phyloP scores from a whole-genome alignment of 2,888 invertebrate species.

The Cephalotes varians region DNA sequence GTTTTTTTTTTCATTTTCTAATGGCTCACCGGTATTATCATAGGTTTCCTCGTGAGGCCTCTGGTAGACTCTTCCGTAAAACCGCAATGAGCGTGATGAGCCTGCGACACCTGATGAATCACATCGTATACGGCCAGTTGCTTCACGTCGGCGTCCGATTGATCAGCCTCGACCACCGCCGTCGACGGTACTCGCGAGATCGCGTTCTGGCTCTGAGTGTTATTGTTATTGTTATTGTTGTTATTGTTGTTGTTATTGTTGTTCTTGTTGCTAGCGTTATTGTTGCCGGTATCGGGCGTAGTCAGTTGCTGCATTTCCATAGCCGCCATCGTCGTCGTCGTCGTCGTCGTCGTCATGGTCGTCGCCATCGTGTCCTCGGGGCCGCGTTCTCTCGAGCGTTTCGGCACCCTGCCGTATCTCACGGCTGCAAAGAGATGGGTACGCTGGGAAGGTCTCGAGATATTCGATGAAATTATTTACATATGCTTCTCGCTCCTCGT shows the following conservation, averaged over 20 bases:
- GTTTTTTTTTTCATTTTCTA: not conserved
- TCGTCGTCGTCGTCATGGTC: conserved; percentile 83
- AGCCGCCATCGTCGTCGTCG: conserved; percentile 74
- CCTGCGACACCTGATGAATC: conserved; percentile 92
- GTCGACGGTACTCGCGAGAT: conserved; percentile 83
- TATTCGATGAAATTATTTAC: conserved; percentile 3
- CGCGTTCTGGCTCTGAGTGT: conserved; percentile 83
- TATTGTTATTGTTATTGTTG: conserved; percentile 80
- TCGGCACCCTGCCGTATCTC: conserved; percentile 98
- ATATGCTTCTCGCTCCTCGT: not conserved
- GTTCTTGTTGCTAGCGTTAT: conserved; percentile 84
- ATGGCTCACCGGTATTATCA: conserved; percentile 87
- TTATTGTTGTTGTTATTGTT: conserved; percentile 68
- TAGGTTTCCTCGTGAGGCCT: conserved; percentile 90
- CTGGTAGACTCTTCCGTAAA: conserved; percentile 95
- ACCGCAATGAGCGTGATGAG: conserved; percentile 95
- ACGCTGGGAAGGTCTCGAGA: not conserved
- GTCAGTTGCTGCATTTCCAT: conserved; percentile 77
- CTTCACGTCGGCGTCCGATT: conserved; percentile 86
- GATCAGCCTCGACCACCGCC: conserved; percentile 86
- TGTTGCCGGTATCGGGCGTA: conserved; percentile 84
- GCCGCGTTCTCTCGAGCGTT: conserved; percentile 94
- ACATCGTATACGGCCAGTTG: conserved; percentile 92
- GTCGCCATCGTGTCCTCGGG: conserved; percentile 87
- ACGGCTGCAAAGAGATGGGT: conserved; percentile 89